These are phyloP conservation scores for Lucilia sericata DNA, from an alignment of 1,140 invertebrate genomes.

Conservation along the genomic window DNA sequence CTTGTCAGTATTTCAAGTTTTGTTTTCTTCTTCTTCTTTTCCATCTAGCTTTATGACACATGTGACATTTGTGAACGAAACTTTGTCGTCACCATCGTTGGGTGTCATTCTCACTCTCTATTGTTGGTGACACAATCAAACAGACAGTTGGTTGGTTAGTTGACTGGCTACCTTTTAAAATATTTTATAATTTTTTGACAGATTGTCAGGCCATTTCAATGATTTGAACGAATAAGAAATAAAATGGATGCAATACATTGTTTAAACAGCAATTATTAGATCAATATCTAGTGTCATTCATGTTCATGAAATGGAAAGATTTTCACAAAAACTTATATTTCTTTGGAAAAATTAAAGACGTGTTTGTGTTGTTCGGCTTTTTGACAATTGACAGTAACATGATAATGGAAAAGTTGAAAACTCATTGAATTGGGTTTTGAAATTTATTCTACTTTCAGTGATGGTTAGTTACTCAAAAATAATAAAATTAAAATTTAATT, in stretches of 20 bases:
- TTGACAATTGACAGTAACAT: constrained; percentile 21
- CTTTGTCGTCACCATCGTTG: constrained; percentile 19
- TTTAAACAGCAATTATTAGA: constrained; percentile 38
- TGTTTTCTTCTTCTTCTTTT: neutral
- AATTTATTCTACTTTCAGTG: neutral
- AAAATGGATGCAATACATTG: constrained; percentile 2
- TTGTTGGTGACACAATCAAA: neutral
- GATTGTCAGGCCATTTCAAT: constrained; percentile 39
- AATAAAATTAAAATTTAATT: neutral
- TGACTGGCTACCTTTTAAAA: constrained; percentile 31
- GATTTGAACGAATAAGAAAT: neutral
- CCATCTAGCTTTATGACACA: neutral
- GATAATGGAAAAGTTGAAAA: neutral
- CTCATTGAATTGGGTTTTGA: neutral
- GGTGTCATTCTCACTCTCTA: constrained; percentile 30
- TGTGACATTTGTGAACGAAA: neutral
- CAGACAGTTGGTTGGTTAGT: neutral
- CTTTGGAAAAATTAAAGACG: too few relatives aligned
- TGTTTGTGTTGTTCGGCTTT: too few relatives aligned
- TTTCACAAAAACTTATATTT: too few relatives aligned
- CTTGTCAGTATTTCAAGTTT: neutral
- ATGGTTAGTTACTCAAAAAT: neutral
- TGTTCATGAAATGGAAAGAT: neutral
- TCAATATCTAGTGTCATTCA: constrained; percentile 20
- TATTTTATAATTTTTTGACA: constrained; percentile 43